phyloP scores from a whole-genome alignment of 64 coral and sea anemone species.

The Anthopleura sola region DNA sequence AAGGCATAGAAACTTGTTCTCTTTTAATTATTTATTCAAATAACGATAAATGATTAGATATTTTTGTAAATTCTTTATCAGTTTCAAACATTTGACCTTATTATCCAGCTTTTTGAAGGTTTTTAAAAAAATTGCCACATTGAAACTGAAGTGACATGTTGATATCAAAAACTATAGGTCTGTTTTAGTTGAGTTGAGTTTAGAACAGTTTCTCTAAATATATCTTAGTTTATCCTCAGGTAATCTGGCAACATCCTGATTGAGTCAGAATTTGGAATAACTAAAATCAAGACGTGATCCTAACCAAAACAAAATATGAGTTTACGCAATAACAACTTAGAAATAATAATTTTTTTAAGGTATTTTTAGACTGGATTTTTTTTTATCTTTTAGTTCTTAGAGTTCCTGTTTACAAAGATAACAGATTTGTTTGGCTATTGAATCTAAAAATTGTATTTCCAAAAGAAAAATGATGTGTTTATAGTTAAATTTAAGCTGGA shows the following conservation, averaged over 20 bases:
- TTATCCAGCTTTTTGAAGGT: no score
- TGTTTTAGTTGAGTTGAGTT: not conserved
- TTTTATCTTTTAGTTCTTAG: not conserved
- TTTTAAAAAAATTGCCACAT: no score
- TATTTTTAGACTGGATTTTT: not conserved
- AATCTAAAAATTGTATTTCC: not conserved
- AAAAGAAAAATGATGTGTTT: not conserved
- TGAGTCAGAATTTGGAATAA: not conserved
- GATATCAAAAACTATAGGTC: not conserved
- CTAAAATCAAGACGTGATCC: not conserved
- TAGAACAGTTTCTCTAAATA: not conserved
- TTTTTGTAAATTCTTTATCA: no score
- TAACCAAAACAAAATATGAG: not conserved
- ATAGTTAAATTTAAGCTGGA: not conserved
- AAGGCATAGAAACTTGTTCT: not conserved
- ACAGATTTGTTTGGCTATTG: not conserved
- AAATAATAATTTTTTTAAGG: not conserved
- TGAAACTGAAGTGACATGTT: not conserved
- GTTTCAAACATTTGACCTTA: no score
- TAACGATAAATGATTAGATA: no score
- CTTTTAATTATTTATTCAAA: no score
- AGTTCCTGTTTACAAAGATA: not conserved
- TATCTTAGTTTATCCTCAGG: not conserved
- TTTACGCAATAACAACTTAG: no score
- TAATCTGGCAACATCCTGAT: not conserved